Evolutionary conservation across 2,888 invertebrate species (phyloP).

Genomic region (Latrodectus elegans): DNA sequence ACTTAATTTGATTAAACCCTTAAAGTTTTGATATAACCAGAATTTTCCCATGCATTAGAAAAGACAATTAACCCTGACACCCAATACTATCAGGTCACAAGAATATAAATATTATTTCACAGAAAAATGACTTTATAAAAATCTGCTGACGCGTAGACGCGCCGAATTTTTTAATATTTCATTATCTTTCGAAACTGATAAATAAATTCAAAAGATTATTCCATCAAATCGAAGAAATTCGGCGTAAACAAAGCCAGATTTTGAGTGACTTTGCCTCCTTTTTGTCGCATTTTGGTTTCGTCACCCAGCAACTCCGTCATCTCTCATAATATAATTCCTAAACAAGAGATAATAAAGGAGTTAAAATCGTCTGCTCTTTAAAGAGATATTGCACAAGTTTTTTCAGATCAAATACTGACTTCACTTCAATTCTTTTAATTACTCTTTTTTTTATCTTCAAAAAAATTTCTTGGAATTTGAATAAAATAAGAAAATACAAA

Average conservation of each 20-base stretch:
- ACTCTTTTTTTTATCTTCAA: too few species aligned
- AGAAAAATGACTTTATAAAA: conserved; percentile 21
- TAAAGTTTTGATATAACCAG: neutral
- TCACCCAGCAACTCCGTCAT: neutral
- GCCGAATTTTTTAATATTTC: neutral
- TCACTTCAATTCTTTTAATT: too few species aligned
- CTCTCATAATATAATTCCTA: neutral
- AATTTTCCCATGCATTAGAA: neutral
- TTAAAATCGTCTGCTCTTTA: neutral
- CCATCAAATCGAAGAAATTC: conserved; percentile 3
- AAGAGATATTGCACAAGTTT: neutral
- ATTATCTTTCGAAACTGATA: conserved; percentile 1
- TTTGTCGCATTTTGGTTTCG: conserved; percentile 1
- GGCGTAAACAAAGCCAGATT: conserved; percentile 28
- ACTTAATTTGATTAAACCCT: neutral
- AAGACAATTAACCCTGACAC: conserved; percentile 63
- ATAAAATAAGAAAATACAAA: neutral
- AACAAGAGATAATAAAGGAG: conserved; percentile 3
- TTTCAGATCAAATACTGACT: neutral
- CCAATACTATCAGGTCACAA: conserved; percentile 13
- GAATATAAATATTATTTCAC: conserved; percentile 38
- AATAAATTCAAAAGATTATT: conserved; percentile 19
- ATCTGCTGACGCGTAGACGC: conserved; percentile 20
- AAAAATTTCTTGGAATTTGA: neutral
- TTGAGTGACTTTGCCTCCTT: neutral